Evolutionary conservation across 37 sponge, comb jelly and placozoan species (phyloP), one percentile per base, ranked within the genome.

Genomic region (Diacarnus erythraeanus): DNA sequence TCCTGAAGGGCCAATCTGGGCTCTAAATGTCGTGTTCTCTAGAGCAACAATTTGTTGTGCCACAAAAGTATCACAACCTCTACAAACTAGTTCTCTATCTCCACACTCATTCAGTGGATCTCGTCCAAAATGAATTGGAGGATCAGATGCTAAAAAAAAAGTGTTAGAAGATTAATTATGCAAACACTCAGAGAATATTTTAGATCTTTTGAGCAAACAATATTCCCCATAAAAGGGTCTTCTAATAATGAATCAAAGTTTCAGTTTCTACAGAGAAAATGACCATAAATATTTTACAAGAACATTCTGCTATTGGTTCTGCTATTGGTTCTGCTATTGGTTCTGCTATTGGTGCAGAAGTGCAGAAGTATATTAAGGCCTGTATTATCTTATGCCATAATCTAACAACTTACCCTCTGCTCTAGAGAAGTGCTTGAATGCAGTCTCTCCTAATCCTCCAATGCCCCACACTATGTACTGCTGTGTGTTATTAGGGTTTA

Each of bases 381-480:
- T 12, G 10, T 47, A 15, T 47, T 47, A 6, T 47, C 51, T 15
- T 15, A 12, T 47, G 12, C 51, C 12, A 47, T 47, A 6, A 47
- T 12, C 12, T 47, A 71, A 33, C 38, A 18, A 37, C 85, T 73
- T 38, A 86, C 86, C 30, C 20, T n/a, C 29, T 15, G 86, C 72
- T 65, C 86, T 78, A 1, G 22, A 38, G 42, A 79, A 79, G 75
- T 86, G 86, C 74, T 79, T 47, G 69, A 79, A 79, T 18, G 80
- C 86, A 36, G 86, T 86, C 2, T 69, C 87, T 59, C 76, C 87
- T 21, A 80, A 44, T 23, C 71, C 70, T 25, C 91, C 91, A n/a
- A 82, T 63, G 20, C 42, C 86, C 91, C 91, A 90, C 39, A 86
- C 87, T 37, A 90, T 86, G 75, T 78, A 85, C 10, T 15, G 51